These are phyloP conservation scores for Neodiprion lecontei DNA, from an alignment of 1,140 invertebrate species.

Conservation along the genomic window DNA sequence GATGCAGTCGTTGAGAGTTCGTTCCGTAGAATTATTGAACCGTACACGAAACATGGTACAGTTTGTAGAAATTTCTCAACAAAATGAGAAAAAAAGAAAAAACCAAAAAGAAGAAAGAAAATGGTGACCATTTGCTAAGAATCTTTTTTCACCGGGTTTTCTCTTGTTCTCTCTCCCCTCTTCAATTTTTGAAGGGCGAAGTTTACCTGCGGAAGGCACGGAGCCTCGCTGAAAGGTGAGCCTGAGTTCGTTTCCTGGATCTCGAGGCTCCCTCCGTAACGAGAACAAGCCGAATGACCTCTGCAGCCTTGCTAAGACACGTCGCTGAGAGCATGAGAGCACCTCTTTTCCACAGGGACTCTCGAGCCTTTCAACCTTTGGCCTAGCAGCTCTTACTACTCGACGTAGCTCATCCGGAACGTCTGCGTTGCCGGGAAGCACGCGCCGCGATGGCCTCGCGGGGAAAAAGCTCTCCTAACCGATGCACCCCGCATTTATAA, in stretches of 20 bases:
- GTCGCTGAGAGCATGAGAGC: neutral
- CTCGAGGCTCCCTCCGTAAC: neutral
- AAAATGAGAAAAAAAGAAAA: too few relatives aligned
- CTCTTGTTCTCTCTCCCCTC: too few relatives aligned
- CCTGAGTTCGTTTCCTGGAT: neutral
- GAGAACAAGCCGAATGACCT: neutral
- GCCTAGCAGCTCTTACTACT: too few relatives aligned
- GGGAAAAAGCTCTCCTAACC: neutral
- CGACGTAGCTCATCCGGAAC: neutral
- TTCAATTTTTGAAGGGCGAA: too few relatives aligned
- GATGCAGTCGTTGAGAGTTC: too few relatives aligned
- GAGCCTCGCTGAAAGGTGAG: neutral
- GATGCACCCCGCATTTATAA: neutral
- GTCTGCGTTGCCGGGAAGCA: neutral
- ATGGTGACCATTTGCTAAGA: too few relatives aligned
- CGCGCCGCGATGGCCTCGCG: slow-evolving; percentile 2
- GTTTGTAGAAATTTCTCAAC: too few relatives aligned
- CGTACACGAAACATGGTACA: too few relatives aligned
- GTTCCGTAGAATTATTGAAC: too few relatives aligned
- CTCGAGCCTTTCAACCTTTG: neutral
- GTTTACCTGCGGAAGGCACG: too few relatives aligned
- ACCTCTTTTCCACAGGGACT: slow-evolving; percentile 1
- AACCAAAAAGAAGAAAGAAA: too few relatives aligned
- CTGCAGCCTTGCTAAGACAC: neutral
- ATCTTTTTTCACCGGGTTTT: too few relatives aligned